Evolutionary conservation across 2,888 invertebrate species (phyloP), one percentile per base, ranked within the genome.

Genomic region (Parnassius mnemosyne): DNA sequence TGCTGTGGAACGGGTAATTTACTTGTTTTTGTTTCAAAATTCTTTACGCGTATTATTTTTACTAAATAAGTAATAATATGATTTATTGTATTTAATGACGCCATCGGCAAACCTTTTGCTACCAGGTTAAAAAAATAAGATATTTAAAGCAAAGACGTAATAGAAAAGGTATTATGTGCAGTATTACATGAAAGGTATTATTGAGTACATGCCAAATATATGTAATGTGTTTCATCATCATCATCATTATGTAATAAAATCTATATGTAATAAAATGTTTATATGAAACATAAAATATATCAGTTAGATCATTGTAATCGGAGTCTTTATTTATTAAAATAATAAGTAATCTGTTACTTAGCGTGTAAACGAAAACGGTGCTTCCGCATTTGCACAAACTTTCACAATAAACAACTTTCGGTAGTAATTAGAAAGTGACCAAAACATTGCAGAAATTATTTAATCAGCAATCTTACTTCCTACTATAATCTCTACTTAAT

Each of bases 1-100:
- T 73, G 93, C 94, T 34, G 91, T 95, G 42, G 95, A 96, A 81
- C 94, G 94, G 92, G 95, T 95, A 85, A 89, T 13, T 20, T 46
- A 25, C 7, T 11, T 25, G 25, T n/a, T 10, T 52, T 34, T 25
- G 25, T n/a, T 34, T 25, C 16, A 34, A 25, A 34, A 52, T 34
- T 3, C 1, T 34, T 52, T 12, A 7, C 42, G 52, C 49, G 46
- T 46, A 46, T 46, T n/a, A 3, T 10, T 9, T 12, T 46, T n/a
- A 12, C 3, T 46, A n/a, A 12, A 12, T 46, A 46, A 46, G 46
- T n/a, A 12, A 7, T n/a, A 46, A 46, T 12, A 10, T 10, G 12
- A 7, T 10, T 46, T 11, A 46, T 5, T n/a, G 10, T 46, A 12
- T 20, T 20, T 20, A 20, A 20, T 20, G 20, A 20, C 20, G 20